Evolutionary conservation across 2,888 invertebrate genomes (phyloP).

Genomic region (Athalia cordata): DNA sequence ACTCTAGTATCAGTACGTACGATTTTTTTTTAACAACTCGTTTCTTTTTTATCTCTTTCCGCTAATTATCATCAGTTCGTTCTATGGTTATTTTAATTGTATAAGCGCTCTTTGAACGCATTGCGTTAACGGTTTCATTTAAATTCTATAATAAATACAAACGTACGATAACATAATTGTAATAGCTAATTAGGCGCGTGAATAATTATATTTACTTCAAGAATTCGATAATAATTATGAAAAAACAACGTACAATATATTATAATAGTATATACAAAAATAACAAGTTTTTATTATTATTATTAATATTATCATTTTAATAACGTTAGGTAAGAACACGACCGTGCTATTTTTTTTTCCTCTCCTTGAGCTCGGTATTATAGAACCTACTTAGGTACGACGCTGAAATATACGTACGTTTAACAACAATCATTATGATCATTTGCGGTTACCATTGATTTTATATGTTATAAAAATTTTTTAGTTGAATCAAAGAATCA

Average conservation of each 20-base stretch:
- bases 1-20: neutral
- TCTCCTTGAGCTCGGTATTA: too few species aligned
- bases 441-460: neutral
- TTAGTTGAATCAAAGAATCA: slow-evolving; percentile 48
- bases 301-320: slow-evolving; percentile 22
- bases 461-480: slow-evolving; percentile 51
- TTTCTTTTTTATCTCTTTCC: neutral
- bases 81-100: neutral
- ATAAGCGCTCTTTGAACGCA: slow-evolving; percentile 18
- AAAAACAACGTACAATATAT: slow-evolving; percentile 36
- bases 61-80: neutral
- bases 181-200: slow-evolving; percentile 29
- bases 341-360: too few species aligned
- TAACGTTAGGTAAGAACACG: slow-evolving; percentile 56
- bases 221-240: slow-evolving; percentile 27
- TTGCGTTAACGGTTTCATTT: slow-evolving; percentile 18
- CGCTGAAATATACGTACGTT: neutral
- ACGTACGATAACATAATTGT: slow-evolving; percentile 12
- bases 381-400: too few species aligned
- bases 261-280: slow-evolving; percentile 64
- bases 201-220: slow-evolving; percentile 15
- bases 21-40: neutral
- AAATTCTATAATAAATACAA: slow-evolving; percentile 40
- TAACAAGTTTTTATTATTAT: slow-evolving; percentile 65
- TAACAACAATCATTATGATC: neutral